Evolutionary conservation across 2,797 vertebrate species (phyloP).

Genomic region (Anguilla marmorata): DNA sequence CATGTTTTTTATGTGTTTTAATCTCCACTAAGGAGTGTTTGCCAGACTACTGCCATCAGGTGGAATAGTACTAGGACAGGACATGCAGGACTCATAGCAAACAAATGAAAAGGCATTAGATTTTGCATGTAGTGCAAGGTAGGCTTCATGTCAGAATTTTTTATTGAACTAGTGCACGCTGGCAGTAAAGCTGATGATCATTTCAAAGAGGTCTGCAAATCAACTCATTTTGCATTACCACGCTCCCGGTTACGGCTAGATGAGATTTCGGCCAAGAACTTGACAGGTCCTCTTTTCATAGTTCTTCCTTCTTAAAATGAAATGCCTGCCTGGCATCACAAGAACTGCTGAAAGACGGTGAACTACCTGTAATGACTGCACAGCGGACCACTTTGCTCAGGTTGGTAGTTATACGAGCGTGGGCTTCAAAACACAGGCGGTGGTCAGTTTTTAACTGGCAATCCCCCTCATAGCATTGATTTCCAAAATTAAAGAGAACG

Average conservation of each 20-base stretch:
- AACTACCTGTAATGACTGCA: neutral
- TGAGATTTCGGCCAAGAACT: neutral
- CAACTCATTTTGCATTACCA: neutral
- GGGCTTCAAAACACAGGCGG: neutral
- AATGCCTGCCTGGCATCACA: neutral
- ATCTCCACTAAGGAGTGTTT: no score
- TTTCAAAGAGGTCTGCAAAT: neutral
- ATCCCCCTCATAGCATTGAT: neutral
- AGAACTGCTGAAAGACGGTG: neutral
- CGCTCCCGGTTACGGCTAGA: neutral
- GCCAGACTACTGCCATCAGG: no score
- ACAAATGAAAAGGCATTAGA: neutral
- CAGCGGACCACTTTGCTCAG: neutral
- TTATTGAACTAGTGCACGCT: neutral
- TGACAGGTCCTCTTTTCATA: neutral
- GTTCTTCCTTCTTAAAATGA: neutral
- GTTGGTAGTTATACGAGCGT: neutral
- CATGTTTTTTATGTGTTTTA: no score
- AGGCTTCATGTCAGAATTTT: neutral
- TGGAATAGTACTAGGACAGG: no score
- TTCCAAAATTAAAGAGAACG: neutral
- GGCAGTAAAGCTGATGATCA: neutral
- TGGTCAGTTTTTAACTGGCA: neutral
- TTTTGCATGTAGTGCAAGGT: neutral
- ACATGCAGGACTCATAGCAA: neutral